These are phyloP conservation scores for Escarpia spicata DNA, from an alignment of 2,888 invertebrate species.

Conservation along the genomic window DNA sequence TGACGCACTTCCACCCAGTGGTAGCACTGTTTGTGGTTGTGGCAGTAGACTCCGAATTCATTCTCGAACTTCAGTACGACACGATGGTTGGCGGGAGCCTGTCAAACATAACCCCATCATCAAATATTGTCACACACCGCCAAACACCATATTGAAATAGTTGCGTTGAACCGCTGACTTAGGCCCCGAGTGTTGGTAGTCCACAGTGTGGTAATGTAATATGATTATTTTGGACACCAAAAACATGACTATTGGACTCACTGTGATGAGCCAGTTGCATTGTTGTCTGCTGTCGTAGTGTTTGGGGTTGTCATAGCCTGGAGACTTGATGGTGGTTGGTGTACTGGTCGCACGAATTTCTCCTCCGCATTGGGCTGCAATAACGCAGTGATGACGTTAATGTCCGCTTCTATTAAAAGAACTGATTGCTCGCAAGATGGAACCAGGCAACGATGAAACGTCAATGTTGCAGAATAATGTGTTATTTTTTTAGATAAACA, in stretches of 20 bases:
- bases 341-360: not conserved
- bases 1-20: conserved; percentile 42
- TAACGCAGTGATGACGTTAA: not conserved
- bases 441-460: not conserved
- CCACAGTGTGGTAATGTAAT: no score
- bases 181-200: not conserved
- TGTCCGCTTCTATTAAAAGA: not conserved
- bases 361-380: conserved; percentile 22
- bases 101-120: not conserved
- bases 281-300: conserved; percentile 34
- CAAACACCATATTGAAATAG: not conserved
- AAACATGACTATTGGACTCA: not conserved
- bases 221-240: no score
- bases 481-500: not conserved
- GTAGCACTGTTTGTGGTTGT: conserved; percentile 30
- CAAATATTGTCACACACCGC: not conserved
- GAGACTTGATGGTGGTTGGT: conserved; percentile 30
- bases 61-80: conserved; percentile 23
- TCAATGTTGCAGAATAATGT: not conserved
- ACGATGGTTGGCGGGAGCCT: conserved; percentile 21
- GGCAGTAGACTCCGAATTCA: conserved; percentile 33
- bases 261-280: conserved; percentile 43
- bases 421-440: not conserved
- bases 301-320: conserved; percentile 36
- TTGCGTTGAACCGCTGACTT: not conserved